phyloP scores from a whole-genome alignment of 2,113 vertebrate species.

The Tyto alba region DNA sequence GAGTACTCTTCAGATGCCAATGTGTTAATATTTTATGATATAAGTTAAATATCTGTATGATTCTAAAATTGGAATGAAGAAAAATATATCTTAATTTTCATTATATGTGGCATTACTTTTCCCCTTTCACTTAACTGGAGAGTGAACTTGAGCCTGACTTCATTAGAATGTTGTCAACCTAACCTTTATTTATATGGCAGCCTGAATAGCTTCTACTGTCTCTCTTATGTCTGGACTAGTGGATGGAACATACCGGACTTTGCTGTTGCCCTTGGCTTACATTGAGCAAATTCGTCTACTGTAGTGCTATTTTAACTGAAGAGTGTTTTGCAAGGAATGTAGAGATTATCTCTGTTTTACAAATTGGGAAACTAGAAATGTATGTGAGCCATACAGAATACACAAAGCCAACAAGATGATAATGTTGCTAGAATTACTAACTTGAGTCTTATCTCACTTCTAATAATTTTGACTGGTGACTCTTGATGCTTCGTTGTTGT shows the following conservation, averaged over 20 bases:
- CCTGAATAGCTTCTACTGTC: background rate
- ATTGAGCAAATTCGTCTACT: background rate
- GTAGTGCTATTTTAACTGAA: background rate
- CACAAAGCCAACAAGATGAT: background rate
- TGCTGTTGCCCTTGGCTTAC: background rate
- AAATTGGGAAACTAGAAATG: background rate
- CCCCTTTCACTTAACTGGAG: background rate
- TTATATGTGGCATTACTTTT: background rate
- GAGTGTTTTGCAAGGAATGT: background rate
- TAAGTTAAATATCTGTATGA: background rate
- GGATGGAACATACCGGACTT: background rate
- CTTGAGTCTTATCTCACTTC: background rate
- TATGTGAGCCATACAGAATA: background rate
- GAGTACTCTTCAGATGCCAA: background rate
- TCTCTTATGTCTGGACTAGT: background rate
- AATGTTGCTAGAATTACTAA: background rate
- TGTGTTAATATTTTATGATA: background rate
- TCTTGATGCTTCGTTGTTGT: background rate
- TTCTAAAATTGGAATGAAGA: background rate
- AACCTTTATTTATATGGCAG: background rate
- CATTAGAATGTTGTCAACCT: background rate
- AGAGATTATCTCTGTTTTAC: background rate
- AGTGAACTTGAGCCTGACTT: background rate
- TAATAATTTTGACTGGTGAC: background rate
- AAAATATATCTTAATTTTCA: background rate